A percentile compares a stretch with the other conserved stretches of the same genome.
Conservation (phyloP, 2,888 invertebrate genomes). For the Plebejus anna region DNA sequence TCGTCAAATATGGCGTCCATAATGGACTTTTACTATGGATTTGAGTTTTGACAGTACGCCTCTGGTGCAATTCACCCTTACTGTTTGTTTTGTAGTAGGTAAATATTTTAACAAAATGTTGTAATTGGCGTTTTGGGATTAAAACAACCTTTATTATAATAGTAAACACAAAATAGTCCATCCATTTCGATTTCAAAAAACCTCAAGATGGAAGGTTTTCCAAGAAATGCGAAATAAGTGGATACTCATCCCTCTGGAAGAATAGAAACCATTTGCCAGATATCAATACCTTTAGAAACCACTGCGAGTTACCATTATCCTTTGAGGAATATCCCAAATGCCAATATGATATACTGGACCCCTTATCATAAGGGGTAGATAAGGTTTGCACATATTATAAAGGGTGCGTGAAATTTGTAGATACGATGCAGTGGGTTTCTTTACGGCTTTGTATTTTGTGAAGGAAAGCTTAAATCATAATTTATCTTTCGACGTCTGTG, state of each 20-base stretch:
- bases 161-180: no score
- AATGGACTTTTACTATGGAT: no score
- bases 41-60: no score
- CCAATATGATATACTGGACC: slow-evolving; percentile 74
- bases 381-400: slow-evolving; percentile 65
- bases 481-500: slow-evolving; percentile 13
- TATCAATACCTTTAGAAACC: slow-evolving; percentile 44
- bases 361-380: slow-evolving; percentile 66
- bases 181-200: neutral
- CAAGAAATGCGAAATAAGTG: neutral
- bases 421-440: slow-evolving; percentile 55
- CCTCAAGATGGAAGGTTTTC: neutral
- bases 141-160: no score
- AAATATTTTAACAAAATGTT: no score
- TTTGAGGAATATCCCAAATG: slow-evolving; percentile 64
- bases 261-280: slow-evolving; percentile 36
- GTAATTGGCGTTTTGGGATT: no score
- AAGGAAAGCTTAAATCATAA: slow-evolving; percentile 22
- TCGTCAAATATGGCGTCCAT: no score
- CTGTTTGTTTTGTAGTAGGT: no score
- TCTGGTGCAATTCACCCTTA: no score
- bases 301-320: slow-evolving; percentile 51
- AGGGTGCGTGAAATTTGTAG: slow-evolving; percentile 76
- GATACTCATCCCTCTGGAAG: slow-evolving; percentile 27
- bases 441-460: slow-evolving; percentile 37